Evolutionary conservation across 2,888 invertebrate species (phyloP), one percentile per base, ranked within the genome.

Genomic region (Agrotis clavis): DNA sequence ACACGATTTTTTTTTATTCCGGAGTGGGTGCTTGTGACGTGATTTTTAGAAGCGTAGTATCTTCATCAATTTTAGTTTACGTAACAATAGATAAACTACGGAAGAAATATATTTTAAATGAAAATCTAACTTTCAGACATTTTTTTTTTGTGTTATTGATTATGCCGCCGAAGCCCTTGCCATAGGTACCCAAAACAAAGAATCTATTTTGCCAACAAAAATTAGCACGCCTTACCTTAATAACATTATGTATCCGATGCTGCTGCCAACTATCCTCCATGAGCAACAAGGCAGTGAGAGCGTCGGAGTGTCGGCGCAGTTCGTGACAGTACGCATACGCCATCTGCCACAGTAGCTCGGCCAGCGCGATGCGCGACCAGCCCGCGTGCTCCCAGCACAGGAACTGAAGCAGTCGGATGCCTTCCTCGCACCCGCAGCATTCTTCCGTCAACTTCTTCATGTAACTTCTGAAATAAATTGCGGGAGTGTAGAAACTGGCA

Each of bases 301-400:
- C 97, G 92, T 99, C 99, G 56, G 99, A 98, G 93, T 99, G 99
- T 83, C 99, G 98, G 61, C 99, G 97, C 91, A 99, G 97, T 93
- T 99, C 99, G 92, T 99, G 99, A 84, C 99, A 99, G 94, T 99
- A 99, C 4, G 99, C 98, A 93, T 98, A 98, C 51, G 98, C 98
- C 92, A 97, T 97, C 90, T 99, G 98, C 99, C 99, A 99, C 71
- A 99, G 96, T 57, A 99, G 95, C 95, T 99, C 99, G 59, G 98
- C 98, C 51, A 99, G 97, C 62, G 99, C 98, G 21, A 97, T 97
- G 79, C 98, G 98, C 47, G 99, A 99, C 95, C 99, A 99, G 85
- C 98, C 98, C 35, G 99, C 99, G 96, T 99, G 99, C 94, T 99
- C 99, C 99, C 99, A 99, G 90, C 99, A 98, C 92, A 99, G 98